These are phyloP conservation scores for Diachasmimorpha longicaudata DNA, from an alignment of 1,140 invertebrate species.

Conservation along the genomic window DNA sequence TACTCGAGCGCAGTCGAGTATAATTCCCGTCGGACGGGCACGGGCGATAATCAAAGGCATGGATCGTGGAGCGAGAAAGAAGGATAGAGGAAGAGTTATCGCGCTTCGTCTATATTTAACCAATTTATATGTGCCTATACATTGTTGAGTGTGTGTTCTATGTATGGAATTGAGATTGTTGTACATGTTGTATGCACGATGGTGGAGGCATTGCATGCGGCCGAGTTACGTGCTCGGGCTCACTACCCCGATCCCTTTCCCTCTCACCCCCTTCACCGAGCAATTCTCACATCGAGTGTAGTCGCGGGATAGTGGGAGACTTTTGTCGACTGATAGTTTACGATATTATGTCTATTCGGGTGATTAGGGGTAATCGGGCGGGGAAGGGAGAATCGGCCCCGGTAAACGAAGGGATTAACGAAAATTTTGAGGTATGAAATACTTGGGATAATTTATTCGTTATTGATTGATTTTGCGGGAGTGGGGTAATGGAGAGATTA, in stretches of 20 bases:
- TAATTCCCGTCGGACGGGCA: slow-evolving; percentile 24
- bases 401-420: neutral
- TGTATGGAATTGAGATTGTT: neutral
- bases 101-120: slow-evolving; percentile 25
- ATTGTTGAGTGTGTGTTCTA: neutral
- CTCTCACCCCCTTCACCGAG: neutral
- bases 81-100: slow-evolving; percentile 23
- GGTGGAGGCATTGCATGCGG: neutral
- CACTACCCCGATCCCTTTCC: neutral
- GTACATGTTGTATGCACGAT: neutral
- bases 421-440: neutral
- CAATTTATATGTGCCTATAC: slow-evolving; percentile 24
- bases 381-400: neutral
- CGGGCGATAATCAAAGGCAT: slow-evolving; percentile 25
- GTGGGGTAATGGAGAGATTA: neutral
- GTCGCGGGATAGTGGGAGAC: neutral
- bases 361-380: neutral
- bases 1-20: slow-evolving; percentile 20
- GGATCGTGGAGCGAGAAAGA: neutral
- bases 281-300: neutral
- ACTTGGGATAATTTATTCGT: neutral
- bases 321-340: neutral
- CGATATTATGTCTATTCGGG: neutral
- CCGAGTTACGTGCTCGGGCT: neutral
- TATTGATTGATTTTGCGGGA: neutral